Conservation (phyloP, 1,140 invertebrate species). For the Paramacrobiotus metropolitanus region DNA sequence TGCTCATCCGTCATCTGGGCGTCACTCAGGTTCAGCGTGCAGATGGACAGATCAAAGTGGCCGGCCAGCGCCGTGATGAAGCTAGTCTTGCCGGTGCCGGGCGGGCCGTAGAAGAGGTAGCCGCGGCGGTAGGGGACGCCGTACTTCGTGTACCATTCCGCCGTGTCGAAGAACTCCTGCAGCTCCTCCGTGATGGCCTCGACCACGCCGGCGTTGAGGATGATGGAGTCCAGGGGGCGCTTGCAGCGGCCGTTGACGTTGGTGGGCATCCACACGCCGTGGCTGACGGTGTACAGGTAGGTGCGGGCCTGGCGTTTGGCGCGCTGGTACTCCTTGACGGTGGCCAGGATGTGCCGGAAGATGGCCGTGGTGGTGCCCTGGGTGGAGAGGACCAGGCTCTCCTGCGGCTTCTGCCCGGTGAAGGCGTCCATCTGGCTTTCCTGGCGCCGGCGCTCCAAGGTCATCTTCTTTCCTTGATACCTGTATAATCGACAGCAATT, state of each 20-base stretch:
- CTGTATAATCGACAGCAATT: too few species aligned
- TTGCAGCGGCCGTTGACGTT: constrained; percentile 24
- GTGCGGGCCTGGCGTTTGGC: background rate
- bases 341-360: background rate
- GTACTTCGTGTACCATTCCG: constrained; percentile 26
- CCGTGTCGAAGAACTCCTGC: constrained; percentile 25
- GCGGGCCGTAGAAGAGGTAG: constrained; percentile 30
- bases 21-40: constrained; percentile 29
- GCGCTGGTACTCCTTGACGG: background rate
- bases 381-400: background rate
- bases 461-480: too few species aligned
- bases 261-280: constrained; percentile 23
- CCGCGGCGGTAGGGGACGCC: constrained; percentile 20
- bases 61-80: constrained; percentile 18
- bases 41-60: constrained; percentile 28
- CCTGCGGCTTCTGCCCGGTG: too few species aligned
- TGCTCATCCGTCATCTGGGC: constrained; percentile 27
- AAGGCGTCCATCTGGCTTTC: too few species aligned
- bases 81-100: constrained; percentile 14
- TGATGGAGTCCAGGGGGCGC: constrained; percentile 26
- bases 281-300: background rate
- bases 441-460: too few species aligned
- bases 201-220: constrained; percentile 24
- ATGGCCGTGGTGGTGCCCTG: background rate
- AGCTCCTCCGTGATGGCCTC: constrained; percentile 24